These are phyloP conservation scores for Doris montereyensis DNA, from an alignment of 2,888 invertebrate species.

Conservation along the genomic window DNA sequence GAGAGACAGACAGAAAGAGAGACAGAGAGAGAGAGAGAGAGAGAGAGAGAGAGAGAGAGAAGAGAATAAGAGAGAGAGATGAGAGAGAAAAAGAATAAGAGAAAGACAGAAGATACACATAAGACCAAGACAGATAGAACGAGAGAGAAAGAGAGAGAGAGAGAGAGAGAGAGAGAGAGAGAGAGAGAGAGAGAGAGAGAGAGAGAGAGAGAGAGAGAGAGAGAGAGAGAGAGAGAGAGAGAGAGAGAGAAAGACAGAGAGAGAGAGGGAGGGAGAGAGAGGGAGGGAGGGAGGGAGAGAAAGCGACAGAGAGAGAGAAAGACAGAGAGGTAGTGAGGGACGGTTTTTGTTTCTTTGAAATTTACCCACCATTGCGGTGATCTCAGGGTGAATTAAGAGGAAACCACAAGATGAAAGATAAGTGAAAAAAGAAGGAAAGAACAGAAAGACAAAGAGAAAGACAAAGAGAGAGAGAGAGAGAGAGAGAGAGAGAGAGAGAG, in stretches of 20 bases:
- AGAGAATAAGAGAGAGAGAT: not conserved
- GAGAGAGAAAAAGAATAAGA: not conserved
- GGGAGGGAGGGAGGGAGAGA: not conserved
- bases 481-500: too few relatives aligned
- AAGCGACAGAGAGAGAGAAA: not conserved
- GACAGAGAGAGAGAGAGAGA: not conserved
- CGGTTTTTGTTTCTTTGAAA: too few relatives aligned
- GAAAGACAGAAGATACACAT: not conserved
- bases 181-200: not conserved
- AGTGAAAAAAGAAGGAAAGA: too few relatives aligned
- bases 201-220: not conserved
- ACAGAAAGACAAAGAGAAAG: too few relatives aligned
- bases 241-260: not conserved
- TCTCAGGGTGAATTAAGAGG: too few relatives aligned
- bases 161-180: not conserved
- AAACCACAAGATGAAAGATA: too few relatives aligned
- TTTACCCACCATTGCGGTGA: too few relatives aligned
- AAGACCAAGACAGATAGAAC: too few relatives aligned
- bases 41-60: conserved; percentile 16
- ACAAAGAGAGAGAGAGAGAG: too few relatives aligned
- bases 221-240: not conserved
- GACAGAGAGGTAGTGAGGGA: not conserved
- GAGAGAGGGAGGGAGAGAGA: not conserved
- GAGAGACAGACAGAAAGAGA: not conserved
- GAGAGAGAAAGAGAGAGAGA: not conserved